Base-by-base conservation (phyloP, 2,888 invertebrate genomes). In the Chrysopilus asiliformis region DNA sequence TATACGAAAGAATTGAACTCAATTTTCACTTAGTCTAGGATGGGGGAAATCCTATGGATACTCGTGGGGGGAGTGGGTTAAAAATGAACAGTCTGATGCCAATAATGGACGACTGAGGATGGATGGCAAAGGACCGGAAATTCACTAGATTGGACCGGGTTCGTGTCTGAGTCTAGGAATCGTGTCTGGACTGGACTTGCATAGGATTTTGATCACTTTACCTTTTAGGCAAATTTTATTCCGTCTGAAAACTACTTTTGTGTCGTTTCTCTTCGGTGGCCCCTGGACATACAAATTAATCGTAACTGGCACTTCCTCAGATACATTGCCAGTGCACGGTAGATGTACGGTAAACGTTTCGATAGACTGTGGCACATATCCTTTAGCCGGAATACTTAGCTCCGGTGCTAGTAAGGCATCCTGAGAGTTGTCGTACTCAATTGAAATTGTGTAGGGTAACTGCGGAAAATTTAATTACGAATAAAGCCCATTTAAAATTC, bases 171-270 rank as follows among this genome's bases (percentile, higher is more conserved):
- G n/a, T n/a, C n/a, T n/a, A n/a, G n/a, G n/a, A n/a, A n/a, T n/a
- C n/a, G n/a, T n/a, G n/a, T n/a, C n/a, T n/a, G n/a, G n/a, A n/a
- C n/a, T n/a, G n/a, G n/a, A n/a, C n/a, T n/a, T n/a, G n/a, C n/a
- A n/a, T n/a, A n/a, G n/a, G n/a, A n/a, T n/a, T n/a, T n/a, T n/a
- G n/a, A n/a, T n/a, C n/a, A n/a, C n/a, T n/a, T n/a, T 20, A 80
- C 82, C 81, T 74, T 80, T 79, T 44, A 81, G 69, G 58, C 90
- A 90, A 51, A 87, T 83, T 67, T 89, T 90, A 62, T 83, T 85
- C 46, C 90, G 70, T 53, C 79, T 79, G 65, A 90, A 81, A 48
- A 78, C 72, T 39, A 90, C 68, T 46, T 70, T 66, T 8, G 81
- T 79, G 51, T 78, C 76, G 55, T 79, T 76, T 59, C 79, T 72